phyloP scores from a whole-genome alignment of 2,797 vertebrate genomes.

The Lithobates pipiens region DNA sequence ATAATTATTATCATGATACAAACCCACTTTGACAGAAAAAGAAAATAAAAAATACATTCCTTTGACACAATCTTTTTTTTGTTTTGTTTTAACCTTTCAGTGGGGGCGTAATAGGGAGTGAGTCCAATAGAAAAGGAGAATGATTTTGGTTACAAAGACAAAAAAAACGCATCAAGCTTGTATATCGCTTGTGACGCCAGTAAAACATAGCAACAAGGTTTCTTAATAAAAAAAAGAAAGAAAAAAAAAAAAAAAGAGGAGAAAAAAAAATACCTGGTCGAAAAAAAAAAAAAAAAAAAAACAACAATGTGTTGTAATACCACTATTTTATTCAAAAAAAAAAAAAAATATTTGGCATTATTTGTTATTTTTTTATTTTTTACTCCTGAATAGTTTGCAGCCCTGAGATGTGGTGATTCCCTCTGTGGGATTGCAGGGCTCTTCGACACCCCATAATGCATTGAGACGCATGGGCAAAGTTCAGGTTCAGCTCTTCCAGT shows the following conservation, averaged over 20 bases:
- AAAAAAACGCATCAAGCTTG: conserved; percentile 68
- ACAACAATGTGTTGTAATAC: neutral
- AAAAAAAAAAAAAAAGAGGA: conserved; percentile 44
- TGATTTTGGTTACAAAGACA: conserved; percentile 66
- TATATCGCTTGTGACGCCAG: conserved; percentile 70
- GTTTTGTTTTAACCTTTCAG: neutral
- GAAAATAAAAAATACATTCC: conserved; percentile 68
- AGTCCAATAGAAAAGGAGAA: conserved; percentile 61
- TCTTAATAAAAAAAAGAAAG: conserved; percentile 62
- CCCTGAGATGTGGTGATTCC: conserved; percentile 82
- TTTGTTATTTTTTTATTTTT: conserved; percentile 70
- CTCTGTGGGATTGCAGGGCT: conserved; percentile 80
- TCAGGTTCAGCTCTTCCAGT: conserved; percentile 71
- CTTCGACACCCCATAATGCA: conserved; percentile 75
- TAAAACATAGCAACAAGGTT: conserved; percentile 70
- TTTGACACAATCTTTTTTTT: conserved; percentile 59
- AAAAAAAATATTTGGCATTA: conserved; percentile 81
- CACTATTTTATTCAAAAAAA: conserved; percentile 57
- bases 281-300: conserved; percentile 51
- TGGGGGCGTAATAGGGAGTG: conserved; percentile 46
- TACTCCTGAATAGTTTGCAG: conserved; percentile 84
- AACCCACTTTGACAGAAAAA: neutral
- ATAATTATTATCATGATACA: conserved; percentile 3
- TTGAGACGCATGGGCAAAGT: conserved; percentile 71
- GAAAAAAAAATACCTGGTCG: neutral